phyloP scores from a whole-genome alignment of 1,140 invertebrate species.

The honey bee (Apis mellifera) region Amel_HAv3.1 CM009944.2:1810501-1811000 shows the following conservation, averaged over 20 bases:
- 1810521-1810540: neutral
- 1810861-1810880: neutral
- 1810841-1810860: neutral
- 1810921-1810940: neutral
- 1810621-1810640: conserved; percentile 13
- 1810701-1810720: neutral
- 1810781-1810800: neutral
- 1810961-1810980: no score
- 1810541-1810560: no score
- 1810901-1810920: neutral
- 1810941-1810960: neutral
- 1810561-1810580: neutral
- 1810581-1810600: neutral
- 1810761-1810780: neutral
- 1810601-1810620: neutral
- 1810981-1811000: no score
- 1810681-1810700: neutral
- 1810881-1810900: neutral
- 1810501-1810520: neutral
- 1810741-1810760: neutral
- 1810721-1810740: neutral
- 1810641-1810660: neutral
- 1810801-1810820: neutral
- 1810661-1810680: neutral
- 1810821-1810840: neutral